These are phyloP conservation scores for Athalia circularis DNA, from an alignment of 2,888 invertebrate species.

Conservation along the genomic window DNA sequence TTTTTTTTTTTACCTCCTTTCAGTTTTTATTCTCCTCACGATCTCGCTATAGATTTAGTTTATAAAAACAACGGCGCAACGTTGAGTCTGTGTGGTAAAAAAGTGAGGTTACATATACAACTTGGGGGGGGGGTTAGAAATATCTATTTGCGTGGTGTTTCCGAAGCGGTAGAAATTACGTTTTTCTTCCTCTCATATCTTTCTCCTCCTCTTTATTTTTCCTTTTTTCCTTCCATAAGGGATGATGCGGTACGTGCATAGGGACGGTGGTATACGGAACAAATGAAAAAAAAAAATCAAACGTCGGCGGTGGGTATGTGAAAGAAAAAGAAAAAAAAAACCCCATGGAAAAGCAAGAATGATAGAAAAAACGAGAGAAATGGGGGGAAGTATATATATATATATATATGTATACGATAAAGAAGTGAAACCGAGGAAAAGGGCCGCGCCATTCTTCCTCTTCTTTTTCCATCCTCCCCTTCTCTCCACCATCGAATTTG, in stretches of 20 bases:
- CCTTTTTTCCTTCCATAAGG: no score
- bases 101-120: not conserved
- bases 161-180: slow-evolving; percentile 68
- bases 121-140: slow-evolving; percentile 59
- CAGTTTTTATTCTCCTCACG: slow-evolving; percentile 24
- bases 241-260: not conserved
- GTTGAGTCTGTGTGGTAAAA: no score
- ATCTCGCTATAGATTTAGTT: slow-evolving; percentile 31
- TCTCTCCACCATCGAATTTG: slow-evolving; percentile 68
- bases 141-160: slow-evolving; percentile 64
- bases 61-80: not conserved
- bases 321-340: not conserved
- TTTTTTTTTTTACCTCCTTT: no score
- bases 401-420: not conserved
- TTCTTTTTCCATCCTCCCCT: slow-evolving; percentile 58
- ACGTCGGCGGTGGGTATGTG: slow-evolving; percentile 23
- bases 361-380: not conserved
- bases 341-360: not conserved
- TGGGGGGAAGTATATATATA: slow-evolving; percentile 2
- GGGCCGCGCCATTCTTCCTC: slow-evolving; percentile 1
- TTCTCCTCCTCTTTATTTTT: not conserved
- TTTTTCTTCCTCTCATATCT: slow-evolving; percentile 50
- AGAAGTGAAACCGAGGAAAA: no score
- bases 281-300: not conserved
- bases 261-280: no score